Conservation (phyloP, 2,888 invertebrate genomes). For the Chorisops tibialis region DNA sequence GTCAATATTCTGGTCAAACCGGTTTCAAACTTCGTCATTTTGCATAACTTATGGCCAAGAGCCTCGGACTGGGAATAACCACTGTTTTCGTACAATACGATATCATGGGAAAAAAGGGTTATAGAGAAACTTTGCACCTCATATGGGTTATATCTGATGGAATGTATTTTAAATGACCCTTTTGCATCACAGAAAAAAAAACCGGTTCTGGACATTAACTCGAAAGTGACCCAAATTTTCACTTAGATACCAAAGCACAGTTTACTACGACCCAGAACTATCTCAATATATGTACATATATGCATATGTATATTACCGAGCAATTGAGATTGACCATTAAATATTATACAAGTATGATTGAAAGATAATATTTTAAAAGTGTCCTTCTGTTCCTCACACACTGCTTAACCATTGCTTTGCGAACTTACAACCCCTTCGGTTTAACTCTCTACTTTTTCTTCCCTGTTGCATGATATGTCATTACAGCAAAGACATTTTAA, state of each 20-base stretch:
- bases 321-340: slow-evolving; percentile 8
- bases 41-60: slow-evolving; percentile 29
- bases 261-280: too few relatives aligned
- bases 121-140: not conserved
- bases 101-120: slow-evolving; percentile 12
- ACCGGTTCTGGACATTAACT: slow-evolving; percentile 37
- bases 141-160: slow-evolving; percentile 36
- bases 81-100: not conserved
- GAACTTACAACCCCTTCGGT: too few relatives aligned
- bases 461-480: not conserved
- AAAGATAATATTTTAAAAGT: not conserved
- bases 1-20: slow-evolving; percentile 39
- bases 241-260: not conserved
- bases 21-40: slow-evolving; percentile 35
- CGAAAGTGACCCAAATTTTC: slow-evolving; percentile 9
- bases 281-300: not conserved
- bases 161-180: slow-evolving; percentile 34
- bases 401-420: too few relatives aligned
- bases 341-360: slow-evolving; percentile 13
- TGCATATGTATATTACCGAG: not conserved
- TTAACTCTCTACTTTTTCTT: not conserved
- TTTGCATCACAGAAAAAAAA: slow-evolving; percentile 30
- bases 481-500: slow-evolving; percentile 10
- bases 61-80: not conserved
- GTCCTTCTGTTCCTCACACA: too few relatives aligned